Base-by-base conservation (phyloP, 30 jellyfish, hydroid and myxozoan species). In the Aurelia coerulea region DNA sequence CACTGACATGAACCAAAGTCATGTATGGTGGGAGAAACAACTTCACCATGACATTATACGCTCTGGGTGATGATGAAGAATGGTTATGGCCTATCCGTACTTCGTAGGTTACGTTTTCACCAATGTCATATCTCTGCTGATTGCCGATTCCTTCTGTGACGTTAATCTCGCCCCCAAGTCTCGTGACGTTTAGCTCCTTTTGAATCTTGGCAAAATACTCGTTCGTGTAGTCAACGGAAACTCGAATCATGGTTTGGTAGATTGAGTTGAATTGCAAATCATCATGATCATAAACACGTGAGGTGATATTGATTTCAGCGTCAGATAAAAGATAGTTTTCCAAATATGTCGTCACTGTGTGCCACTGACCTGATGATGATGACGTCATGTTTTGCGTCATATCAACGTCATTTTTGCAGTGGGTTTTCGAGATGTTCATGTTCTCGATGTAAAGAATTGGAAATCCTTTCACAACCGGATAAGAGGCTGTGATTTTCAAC, bases 21-120 rank as follows among this genome's bases (percentile, higher is more conserved):
- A 83, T 11, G 33, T 71, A 71, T 9, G 92, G 86, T 10, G 92
- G 92, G 8, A 83, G 42, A 52, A 68, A 39, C 34, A 83, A 17
- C 65, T 31, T 70, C 4, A 70, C 6, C 66, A 69, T 58, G n/a
- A 83, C 65, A 59, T 73, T 83, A 68, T 52, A 83, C 12, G 86
- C 92, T 42, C 92, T 83, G 15, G 41, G 85, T 59, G n/a, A 37
- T 0, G 79, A 59, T 54, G 72, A 13, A 23, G 67, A 11, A 2
- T 5, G 2, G n/a, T 62, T 46, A 18, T 65, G 84, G 49, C 56
- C 18, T 13, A 81, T 73, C 29, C 15, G 16, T 1, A 83, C 79
- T 12, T 73, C 29, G 82, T 42, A 54, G 34, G 81, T 83, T 1
- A 83, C 32, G 51, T 62, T 70, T 42, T 83, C 86, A 11, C 92